Evolutionary conservation across 2,888 invertebrate species (phyloP), one percentile per base, ranked within the genome.

Genomic region (Helleia helle): DNA sequence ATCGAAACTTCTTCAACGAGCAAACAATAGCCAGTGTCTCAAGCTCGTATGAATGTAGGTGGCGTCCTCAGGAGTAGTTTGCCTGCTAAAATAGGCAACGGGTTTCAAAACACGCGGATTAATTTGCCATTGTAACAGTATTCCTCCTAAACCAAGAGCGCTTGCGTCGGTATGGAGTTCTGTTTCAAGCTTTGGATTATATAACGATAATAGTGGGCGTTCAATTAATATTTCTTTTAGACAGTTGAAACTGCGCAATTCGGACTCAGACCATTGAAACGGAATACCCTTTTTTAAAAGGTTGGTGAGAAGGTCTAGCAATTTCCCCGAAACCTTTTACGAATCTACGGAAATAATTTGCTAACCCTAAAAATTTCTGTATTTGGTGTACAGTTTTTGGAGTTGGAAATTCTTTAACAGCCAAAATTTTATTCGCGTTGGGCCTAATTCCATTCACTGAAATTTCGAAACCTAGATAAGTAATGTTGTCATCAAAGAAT

Each of bases 101-200:
- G 54, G 52, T 3, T 49, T 47, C 3, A 52, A 31, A 3, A 13
- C n/a, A 9, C 34, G 28, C 9, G 42, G 14, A 13, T 47, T 22
- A 2, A 22, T 28, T 29, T 47, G 50, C 48, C 49, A 46, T 22
- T 51, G 60, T 49, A 66, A n/a, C 3, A 64, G 30, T 5, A 60
- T 52, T 2, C 56, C 55, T 9, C 60, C 64, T 30, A 57, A 48
- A 0, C 65, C 64, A 1, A 46, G 4, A 2, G 43, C 15, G 40
- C 57, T 58, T 2, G 61, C 60, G 47, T 65, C 62, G 2, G 58
- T 59, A 40, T 67, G 63, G 4, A 65, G 36, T 44, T 65, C 58
- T 7, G 58, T 58, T 28, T 38, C 42, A 2, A 44, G 39, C 1
- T 41, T 41, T 7, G 55, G 58, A 27, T 60, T 46, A 41, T 58